phyloP scores from a whole-genome alignment of 2,888 invertebrate species.

The Diaprepes abbreviatus region DNA sequence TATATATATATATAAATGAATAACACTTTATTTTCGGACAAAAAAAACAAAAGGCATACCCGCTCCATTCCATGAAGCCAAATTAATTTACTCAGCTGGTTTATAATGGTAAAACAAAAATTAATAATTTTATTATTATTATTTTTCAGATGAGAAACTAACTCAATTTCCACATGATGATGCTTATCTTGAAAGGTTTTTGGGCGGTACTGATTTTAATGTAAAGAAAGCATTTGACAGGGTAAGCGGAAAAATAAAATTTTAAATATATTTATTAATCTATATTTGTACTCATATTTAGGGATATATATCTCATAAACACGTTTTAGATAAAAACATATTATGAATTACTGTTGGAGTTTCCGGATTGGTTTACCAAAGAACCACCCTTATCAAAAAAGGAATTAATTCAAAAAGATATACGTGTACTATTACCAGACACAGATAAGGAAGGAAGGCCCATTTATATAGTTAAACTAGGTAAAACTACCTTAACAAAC shows the following conservation, averaged over 20 bases:
- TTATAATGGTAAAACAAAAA: too few species aligned
- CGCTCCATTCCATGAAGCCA: too few species aligned
- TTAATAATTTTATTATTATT: not conserved
- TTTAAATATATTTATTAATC: too few species aligned
- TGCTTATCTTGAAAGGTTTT: slow-evolving; percentile 61
- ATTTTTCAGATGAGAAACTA: slow-evolving; percentile 56
- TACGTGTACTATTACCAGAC: slow-evolving; percentile 59
- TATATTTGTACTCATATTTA: too few species aligned
- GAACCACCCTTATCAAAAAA: slow-evolving; percentile 56
- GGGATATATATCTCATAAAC: not conserved
- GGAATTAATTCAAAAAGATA: slow-evolving; percentile 60
- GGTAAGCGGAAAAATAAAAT: slow-evolving; percentile 53
- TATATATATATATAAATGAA: too few species aligned
- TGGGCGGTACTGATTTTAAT: slow-evolving; percentile 61
- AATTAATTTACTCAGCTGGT: too few species aligned
- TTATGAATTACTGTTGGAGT: slow-evolving; percentile 60
- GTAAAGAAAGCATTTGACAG: slow-evolving; percentile 61
- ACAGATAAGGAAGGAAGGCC: slow-evolving; percentile 63
- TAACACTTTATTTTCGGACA: too few species aligned
- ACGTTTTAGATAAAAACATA: slow-evolving; percentile 61
- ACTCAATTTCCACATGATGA: slow-evolving; percentile 52
- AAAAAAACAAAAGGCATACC: too few species aligned
- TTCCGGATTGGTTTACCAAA: slow-evolving; percentile 63
- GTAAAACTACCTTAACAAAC: too few species aligned
- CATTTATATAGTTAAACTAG: slow-evolving; percentile 63